Conservation (phyloP, 1,140 invertebrate genomes). For the Argopecten irradians region DNA sequence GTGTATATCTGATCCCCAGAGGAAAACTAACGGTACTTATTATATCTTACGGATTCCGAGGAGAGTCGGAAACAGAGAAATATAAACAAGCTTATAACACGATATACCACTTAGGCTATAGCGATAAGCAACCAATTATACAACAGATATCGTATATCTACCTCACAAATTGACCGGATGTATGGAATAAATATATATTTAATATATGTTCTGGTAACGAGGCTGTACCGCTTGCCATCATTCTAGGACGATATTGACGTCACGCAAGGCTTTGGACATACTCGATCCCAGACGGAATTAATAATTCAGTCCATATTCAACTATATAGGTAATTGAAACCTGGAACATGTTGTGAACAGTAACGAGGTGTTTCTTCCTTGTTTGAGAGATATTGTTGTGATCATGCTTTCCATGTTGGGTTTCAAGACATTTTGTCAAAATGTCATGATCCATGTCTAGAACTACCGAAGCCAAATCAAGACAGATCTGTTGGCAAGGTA, state of each 20-base stretch:
- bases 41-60: neutral
- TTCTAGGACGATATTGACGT: neutral
- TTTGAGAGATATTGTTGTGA: too few species aligned
- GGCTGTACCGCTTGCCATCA: neutral
- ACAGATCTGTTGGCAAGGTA: too few species aligned
- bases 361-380: too few species aligned
- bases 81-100: neutral
- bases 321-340: slow-evolving; percentile 5
- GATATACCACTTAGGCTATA: neutral
- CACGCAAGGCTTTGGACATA: neutral
- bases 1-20: neutral
- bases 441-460: too few species aligned
- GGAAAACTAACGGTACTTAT: neutral
- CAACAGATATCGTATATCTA: neutral
- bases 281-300: neutral
- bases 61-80: neutral
- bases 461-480: too few species aligned
- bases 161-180: neutral
- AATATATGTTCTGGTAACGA: neutral
- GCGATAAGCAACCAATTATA: slow-evolving; percentile 22
- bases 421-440: too few species aligned
- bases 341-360: neutral
- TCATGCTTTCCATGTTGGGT: too few species aligned
- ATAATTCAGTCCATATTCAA: neutral
- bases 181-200: neutral